phyloP scores from a whole-genome alignment of 2,797 vertebrate genomes.

The Anableps anableps region DNA sequence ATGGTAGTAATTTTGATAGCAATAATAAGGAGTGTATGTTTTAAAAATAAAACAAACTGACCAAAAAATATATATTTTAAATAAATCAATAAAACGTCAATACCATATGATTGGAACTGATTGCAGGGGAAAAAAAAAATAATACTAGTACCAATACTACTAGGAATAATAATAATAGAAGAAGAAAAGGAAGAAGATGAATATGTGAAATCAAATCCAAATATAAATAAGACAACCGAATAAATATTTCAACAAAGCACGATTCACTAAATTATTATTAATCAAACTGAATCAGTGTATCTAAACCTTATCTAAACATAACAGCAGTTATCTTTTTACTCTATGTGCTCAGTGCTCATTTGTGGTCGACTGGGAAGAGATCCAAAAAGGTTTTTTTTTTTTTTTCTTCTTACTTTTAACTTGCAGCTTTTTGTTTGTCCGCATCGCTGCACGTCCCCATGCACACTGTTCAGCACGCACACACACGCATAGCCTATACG shows the following conservation, averaged over 20 bases:
- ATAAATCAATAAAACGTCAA: not conserved
- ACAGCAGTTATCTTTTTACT: not conserved
- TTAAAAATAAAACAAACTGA: too few relatives aligned
- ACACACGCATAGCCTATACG: conserved; percentile 4
- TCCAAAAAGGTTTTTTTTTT: conserved; percentile 36
- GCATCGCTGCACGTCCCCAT: conserved; percentile 19
- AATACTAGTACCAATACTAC: not conserved
- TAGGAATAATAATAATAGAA: not conserved
- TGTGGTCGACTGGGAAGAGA: conserved; percentile 11
- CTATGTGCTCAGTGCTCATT: not conserved
- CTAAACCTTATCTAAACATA: not conserved
- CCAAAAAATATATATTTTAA: not conserved
- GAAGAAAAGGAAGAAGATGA: not conserved
- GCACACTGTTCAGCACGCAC: conserved; percentile 5
- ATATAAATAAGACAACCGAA: not conserved
- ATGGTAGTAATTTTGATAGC: too few relatives aligned
- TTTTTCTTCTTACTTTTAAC: conserved; percentile 6
- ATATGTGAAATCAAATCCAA: not conserved
- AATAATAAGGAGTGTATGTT: too few relatives aligned
- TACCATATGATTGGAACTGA: not conserved
- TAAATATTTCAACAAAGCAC: not conserved
- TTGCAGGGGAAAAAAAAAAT: not conserved
- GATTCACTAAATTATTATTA: not conserved
- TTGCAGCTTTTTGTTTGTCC: conserved; percentile 32
- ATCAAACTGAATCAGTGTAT: not conserved